Conservation (phyloP, 2,113 vertebrate genomes). For the Phodopus roborovskii region DNA sequence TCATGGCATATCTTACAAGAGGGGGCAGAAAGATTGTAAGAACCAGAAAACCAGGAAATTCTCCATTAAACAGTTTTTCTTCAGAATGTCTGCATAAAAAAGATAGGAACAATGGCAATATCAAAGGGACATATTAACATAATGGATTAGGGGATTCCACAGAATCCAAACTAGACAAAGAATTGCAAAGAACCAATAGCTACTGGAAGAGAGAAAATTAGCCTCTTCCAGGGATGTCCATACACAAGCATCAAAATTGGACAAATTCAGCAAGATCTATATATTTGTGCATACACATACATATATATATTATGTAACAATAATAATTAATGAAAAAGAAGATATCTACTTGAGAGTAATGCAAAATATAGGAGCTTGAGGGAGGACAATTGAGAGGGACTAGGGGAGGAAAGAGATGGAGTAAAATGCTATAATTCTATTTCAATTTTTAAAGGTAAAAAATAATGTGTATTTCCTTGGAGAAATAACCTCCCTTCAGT, state of each 20-base stretch:
- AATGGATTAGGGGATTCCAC: background rate
- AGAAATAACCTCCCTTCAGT: background rate
- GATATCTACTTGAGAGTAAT: background rate
- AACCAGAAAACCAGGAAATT: background rate
- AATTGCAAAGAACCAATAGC: background rate
- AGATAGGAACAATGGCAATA: background rate
- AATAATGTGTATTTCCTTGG: background rate
- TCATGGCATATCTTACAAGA: background rate
- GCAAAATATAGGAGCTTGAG: background rate
- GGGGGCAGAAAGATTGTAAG: background rate
- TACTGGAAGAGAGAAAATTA: background rate
- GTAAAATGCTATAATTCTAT: background rate
- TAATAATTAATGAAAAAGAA: background rate
- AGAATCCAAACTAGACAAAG: background rate
- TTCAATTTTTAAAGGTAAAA: background rate
- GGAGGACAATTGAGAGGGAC: accelerated
- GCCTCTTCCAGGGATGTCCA: background rate
- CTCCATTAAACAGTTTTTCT: background rate
- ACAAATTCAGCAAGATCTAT: background rate
- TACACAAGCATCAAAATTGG: background rate
- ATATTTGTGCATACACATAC: background rate
- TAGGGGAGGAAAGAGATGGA: background rate
- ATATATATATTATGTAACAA: background rate
- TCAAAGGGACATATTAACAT: background rate
- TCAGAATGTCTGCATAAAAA: background rate